Conservation (phyloP, 1,140 invertebrate genomes). For the Drosophila cardini region DNA sequence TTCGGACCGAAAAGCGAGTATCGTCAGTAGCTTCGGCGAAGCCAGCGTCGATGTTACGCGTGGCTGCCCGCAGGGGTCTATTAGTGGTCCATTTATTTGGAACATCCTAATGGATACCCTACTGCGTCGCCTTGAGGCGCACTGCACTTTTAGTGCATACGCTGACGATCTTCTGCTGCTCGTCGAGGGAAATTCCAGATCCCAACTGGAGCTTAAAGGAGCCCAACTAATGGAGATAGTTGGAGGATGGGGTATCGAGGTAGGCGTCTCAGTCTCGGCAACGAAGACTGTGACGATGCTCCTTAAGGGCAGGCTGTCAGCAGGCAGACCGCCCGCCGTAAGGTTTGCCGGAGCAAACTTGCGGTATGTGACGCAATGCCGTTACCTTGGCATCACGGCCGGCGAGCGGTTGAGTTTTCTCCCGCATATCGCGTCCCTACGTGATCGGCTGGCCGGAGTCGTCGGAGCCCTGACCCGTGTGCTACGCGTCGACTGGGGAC, state of each 20-base stretch:
- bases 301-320: too few species aligned
- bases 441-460: too few species aligned
- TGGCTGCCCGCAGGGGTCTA: constrained; percentile 28
- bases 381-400: too few species aligned
- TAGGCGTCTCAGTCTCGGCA: too few species aligned
- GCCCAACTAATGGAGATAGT: too few species aligned
- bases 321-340: too few species aligned
- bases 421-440: too few species aligned
- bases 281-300: too few species aligned
- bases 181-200: constrained; percentile 1
- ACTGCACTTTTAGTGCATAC: background rate
- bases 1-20: constrained; percentile 3
- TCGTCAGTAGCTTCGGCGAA: constrained; percentile 10
- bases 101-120: constrained; percentile 26
- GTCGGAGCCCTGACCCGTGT: constrained; percentile 23
- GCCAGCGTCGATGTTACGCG: constrained; percentile 2
- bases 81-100: constrained; percentile 26
- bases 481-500: constrained; percentile 24
- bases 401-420: constrained; percentile 1
- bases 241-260: too few species aligned
- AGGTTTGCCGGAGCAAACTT: too few species aligned
- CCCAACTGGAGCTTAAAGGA: too few species aligned
- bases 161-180: constrained; percentile 8
- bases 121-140: constrained; percentile 1
- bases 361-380: too few species aligned